Evolutionary conservation across 2,888 invertebrate species (phyloP).

Genomic region (Cyaniris semiargus): DNA sequence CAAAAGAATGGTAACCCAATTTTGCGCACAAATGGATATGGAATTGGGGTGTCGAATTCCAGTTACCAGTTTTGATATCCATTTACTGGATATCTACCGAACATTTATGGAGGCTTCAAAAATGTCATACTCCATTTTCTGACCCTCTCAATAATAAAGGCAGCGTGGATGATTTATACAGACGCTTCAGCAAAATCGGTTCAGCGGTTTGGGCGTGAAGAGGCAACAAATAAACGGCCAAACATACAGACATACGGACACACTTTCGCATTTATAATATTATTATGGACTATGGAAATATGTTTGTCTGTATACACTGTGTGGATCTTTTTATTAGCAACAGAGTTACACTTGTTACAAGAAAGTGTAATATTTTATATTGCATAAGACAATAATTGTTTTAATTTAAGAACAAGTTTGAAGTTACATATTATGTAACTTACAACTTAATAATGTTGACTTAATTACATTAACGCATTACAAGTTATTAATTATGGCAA

Average conservation of each 20-base stretch:
- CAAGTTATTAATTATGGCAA: background rate
- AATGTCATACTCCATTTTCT: background rate
- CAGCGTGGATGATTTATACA: background rate
- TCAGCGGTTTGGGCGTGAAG: too few relatives aligned
- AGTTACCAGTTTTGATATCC: background rate
- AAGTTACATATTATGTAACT: background rate
- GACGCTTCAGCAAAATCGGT: background rate
- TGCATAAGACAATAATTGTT: constrained; percentile 12
- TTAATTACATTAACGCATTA: constrained; percentile 3
- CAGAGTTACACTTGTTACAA: background rate
- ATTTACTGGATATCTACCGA: background rate
- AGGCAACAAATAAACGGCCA: too few relatives aligned
- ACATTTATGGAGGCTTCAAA: background rate
- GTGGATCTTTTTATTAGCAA: background rate
- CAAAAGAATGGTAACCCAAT: background rate
- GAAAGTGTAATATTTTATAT: background rate
- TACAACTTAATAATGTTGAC: background rate
- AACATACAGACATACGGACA: too few relatives aligned
- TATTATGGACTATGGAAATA: too few relatives aligned
- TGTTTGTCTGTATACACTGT: too few relatives aligned
- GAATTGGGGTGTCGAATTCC: background rate
- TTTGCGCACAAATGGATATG: background rate
- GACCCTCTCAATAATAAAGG: background rate
- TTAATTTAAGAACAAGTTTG: constrained; percentile 8
- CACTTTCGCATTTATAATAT: too few relatives aligned